Evolutionary conservation across 1,140 invertebrate genomes (phyloP), one percentile per base, ranked within the genome.

Genomic region (Uloborus diversus): DNA sequence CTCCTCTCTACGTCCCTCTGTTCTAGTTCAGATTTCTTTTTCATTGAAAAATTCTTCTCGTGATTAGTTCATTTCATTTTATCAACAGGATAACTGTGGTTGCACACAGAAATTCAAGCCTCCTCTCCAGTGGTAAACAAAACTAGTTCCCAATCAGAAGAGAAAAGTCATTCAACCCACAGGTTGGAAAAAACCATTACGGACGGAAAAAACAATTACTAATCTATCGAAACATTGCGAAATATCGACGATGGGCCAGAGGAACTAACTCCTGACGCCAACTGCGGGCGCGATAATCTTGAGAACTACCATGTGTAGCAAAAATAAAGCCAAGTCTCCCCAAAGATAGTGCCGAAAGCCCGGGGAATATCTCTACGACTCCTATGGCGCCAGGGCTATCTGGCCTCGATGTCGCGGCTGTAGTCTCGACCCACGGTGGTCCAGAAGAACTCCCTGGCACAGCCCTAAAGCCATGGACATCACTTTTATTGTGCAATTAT

Each of bases 401-500:
- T 73, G 13, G 20, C 49, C 3, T 56, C 11, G 69, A 14, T 35
- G 35, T 73, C 23, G 25, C 17, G n/a, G n/a, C 57, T 56, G 4
- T 9, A 42, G 37, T 42, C 37, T 42, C 9, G 37, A 42, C 37
- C 37, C 37, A 17, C 17, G 49, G 32, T 20, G 25, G 23, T 68
- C 65, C 53, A 47, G 11, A 35, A 35, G 33, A 57, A 35, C 47
- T 51, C 28, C 25, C 49, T 56, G 17, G 25, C 30, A 23, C 37
- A n/a, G 25, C 57, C 25, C 37, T 47, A n/a, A 17, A 17, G 37
- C 17, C 37, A 42, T 32, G 59, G 35, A 30, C 23, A n/a, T n/a
- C n/a, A 35, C 71, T 75, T 75, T 75, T 75, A 75, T 75, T 75
- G 71, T 64, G 71, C 71, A 75, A 75, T 75, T 75, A 75, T 35